Conservation (phyloP, 2,797 vertebrate genomes). For the Craterocephalus amniculus region DNA sequence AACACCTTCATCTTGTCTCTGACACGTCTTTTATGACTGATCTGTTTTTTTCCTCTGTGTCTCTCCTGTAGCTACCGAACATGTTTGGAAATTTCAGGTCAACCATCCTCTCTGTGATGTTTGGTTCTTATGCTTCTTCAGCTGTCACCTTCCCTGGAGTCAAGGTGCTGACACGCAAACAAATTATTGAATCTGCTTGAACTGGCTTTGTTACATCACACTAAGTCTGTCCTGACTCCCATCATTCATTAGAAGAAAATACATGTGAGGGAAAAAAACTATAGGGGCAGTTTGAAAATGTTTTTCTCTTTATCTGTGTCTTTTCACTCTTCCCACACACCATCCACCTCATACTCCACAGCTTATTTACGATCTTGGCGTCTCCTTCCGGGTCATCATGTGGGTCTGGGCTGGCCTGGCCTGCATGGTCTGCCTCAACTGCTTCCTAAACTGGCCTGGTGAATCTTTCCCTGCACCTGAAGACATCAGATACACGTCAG, state of each 20-base stretch:
- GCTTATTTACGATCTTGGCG: constrained; percentile 84
- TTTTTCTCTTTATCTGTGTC: not conserved
- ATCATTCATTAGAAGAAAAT: too few species aligned
- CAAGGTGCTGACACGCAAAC: constrained; percentile 80
- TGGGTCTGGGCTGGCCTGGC: constrained; percentile 87
- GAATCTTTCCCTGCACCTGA: constrained; percentile 88
- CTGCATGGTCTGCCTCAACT: constrained; percentile 88
- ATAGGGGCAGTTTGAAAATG: not conserved
- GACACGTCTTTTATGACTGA: too few species aligned
- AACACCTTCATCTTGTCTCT: too few species aligned
- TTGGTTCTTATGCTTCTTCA: constrained; percentile 91
- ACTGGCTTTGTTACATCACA: not conserved
- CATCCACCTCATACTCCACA: constrained; percentile 40
- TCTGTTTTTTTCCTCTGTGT: not conserved
- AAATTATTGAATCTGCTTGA: too few species aligned
- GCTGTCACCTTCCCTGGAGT: constrained; percentile 89
- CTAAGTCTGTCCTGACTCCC: too few species aligned
- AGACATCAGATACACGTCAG: constrained; percentile 86
- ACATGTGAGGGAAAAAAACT: not conserved
- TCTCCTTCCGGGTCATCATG: constrained; percentile 86
- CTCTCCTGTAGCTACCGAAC: constrained; percentile 83
- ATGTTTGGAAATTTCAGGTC: constrained; percentile 90
- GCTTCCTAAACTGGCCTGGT: constrained; percentile 88
- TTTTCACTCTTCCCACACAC: not conserved
- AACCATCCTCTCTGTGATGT: constrained; percentile 89